These are phyloP conservation scores for Lethenteron camtschaticum DNA, from an alignment of 2,113 vertebrate species.

Conservation along the genomic window DNA sequence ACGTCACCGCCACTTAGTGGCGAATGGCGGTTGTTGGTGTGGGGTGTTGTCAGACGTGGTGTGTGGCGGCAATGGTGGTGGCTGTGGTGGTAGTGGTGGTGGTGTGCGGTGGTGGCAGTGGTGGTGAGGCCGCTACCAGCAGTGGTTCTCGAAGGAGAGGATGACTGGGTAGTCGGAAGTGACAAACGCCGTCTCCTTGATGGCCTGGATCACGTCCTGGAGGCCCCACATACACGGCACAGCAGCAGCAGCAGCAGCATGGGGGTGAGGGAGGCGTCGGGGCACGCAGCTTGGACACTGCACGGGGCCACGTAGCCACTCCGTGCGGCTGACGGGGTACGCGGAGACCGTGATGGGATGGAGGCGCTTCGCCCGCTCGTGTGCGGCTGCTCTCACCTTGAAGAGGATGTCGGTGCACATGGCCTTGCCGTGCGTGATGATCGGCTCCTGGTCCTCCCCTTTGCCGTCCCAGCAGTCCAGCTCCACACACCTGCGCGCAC, in stretches of 20 bases:
- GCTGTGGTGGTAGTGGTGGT: too few relatives aligned
- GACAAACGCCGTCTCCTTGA: slow-evolving; percentile 87
- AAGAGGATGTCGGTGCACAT: slow-evolving; percentile 99
- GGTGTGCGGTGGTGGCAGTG: too few relatives aligned
- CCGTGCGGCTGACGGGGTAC: too few relatives aligned
- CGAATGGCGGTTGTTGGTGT: too few relatives aligned
- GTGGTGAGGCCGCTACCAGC: slow-evolving; percentile 38
- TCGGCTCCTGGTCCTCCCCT: slow-evolving; percentile 93
- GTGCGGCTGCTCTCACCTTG: slow-evolving; percentile 32
- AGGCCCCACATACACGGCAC: slow-evolving; percentile 12
- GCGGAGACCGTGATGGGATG: too few relatives aligned
- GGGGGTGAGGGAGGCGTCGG: neutral
- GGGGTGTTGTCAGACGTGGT: too few relatives aligned
- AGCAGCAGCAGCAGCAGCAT: neutral
- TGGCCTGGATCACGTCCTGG: slow-evolving; percentile 92
- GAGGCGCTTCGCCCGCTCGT: too few relatives aligned
- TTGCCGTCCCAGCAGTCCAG: slow-evolving; percentile 98
- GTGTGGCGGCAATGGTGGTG: too few relatives aligned
- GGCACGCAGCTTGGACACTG: too few relatives aligned
- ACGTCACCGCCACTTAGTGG: too few relatives aligned
- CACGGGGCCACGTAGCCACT: too few relatives aligned
- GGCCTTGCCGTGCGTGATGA: slow-evolving; percentile 94
- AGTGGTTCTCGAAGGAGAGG: slow-evolving; percentile 97
- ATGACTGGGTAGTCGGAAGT: slow-evolving; percentile 86
- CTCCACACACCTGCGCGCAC: slow-evolving; percentile 54